A percentile compares a stretch with the other conserved stretches of the same genome.
phyloP scores from a whole-genome alignment of 2,113 vertebrate genomes.

The Sorex fumeus region DNA sequence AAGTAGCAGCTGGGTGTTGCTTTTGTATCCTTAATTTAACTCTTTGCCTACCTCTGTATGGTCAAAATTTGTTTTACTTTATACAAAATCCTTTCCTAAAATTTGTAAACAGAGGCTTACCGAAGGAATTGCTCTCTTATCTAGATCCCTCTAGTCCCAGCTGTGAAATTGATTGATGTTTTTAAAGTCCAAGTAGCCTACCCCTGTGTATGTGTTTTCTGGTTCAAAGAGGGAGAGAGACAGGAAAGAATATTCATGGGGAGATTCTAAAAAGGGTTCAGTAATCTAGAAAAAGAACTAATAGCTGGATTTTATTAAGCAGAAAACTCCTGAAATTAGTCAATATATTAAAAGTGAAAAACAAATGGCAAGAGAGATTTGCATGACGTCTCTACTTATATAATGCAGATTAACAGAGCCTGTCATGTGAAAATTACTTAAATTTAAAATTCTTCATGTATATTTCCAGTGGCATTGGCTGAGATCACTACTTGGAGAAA shows the following conservation, averaged over 20 bases:
- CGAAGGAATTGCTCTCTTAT: conserved; percentile 59
- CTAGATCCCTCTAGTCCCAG: conserved; percentile 30
- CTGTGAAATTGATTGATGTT: conserved; percentile 76
- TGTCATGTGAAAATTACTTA: not conserved
- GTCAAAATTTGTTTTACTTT: conserved; percentile 42
- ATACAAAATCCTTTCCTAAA: conserved; percentile 39
- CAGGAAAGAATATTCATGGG: not conserved
- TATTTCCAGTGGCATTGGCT: conserved; percentile 2
- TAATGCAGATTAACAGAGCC: not conserved
- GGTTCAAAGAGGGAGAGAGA: not conserved
- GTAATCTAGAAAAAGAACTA: not conserved
- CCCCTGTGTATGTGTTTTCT: conserved; percentile 49
- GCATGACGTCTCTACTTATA: not conserved
- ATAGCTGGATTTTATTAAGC: not conserved
- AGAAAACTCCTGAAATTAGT: not conserved
- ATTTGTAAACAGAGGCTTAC: conserved; percentile 59
- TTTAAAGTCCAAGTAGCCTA: conserved; percentile 65
- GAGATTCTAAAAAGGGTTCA: not conserved
- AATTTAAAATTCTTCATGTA: not conserved
- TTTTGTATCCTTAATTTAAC: conserved; percentile 77
- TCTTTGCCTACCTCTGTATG: conserved; percentile 44
- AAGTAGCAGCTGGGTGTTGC: conserved; percentile 21
- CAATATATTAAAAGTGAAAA: not conserved
- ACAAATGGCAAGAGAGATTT: conserved; percentile 1
- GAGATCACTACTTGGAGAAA: conserved; percentile 33